Percentiles rank a stretch among this genome's conserved stretches.
phyloP scores from a whole-genome alignment of 1,140 invertebrate genomes.

The Drosophila pseudoobscura region DNA sequence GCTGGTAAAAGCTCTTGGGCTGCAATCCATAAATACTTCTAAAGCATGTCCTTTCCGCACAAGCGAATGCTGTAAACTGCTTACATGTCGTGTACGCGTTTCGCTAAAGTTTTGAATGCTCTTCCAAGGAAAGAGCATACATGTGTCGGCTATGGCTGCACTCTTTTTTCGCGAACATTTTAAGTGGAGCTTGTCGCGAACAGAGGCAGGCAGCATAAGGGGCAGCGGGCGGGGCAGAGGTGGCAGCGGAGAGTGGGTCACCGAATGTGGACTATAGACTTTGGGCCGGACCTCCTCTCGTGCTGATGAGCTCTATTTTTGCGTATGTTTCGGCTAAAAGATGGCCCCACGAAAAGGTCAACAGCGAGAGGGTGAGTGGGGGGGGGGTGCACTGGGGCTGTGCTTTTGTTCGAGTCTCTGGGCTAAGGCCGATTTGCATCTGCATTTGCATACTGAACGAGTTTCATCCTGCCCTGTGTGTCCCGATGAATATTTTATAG shows the following conservation, averaged over 20 bases:
- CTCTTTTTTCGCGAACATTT: no score
- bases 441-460: conserved; percentile 49
- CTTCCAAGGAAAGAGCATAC: no score
- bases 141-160: no score
- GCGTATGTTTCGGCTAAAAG: conserved; percentile 20
- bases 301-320: conserved; percentile 40
- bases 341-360: conserved; percentile 35
- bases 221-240: neutral
- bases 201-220: no score
- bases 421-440: conserved; percentile 42
- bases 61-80: no score
- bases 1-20: neutral
- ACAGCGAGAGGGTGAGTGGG: conserved; percentile 14
- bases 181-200: no score
- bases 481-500: conserved; percentile 70
- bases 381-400: neutral
- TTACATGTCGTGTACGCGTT: no score
- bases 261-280: no score
- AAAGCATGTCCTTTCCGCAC: no score
- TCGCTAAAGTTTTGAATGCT: no score
- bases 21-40: no score
- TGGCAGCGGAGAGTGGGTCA: conserved; percentile 7
- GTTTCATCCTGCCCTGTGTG: conserved; percentile 25
- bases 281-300: neutral
- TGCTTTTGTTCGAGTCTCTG: neutral